phyloP scores from a whole-genome alignment of 2,113 vertebrate species.

The Pelvicachromis taeniatus region DNA sequence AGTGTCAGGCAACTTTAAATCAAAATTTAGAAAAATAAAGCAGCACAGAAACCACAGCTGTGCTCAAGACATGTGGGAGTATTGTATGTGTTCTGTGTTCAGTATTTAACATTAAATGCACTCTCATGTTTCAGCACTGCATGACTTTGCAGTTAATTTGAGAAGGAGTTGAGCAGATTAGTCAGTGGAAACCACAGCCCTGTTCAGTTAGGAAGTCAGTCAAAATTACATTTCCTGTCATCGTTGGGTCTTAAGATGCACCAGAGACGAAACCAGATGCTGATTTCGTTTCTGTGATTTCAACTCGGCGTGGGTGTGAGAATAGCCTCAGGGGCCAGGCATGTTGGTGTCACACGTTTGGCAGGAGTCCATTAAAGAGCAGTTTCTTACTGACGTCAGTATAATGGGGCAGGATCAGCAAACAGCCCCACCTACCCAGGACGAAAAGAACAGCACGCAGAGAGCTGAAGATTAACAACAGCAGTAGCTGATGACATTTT shows the following conservation, averaged over 20 bases:
- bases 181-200: not conserved
- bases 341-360: not conserved
- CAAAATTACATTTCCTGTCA: not conserved
- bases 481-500: not conserved
- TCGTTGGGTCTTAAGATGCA: not conserved
- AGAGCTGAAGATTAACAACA: not conserved
- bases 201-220: not conserved
- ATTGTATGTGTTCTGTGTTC: not conserved
- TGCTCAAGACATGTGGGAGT: not conserved
- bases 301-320: not conserved
- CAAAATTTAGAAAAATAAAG: not conserved
- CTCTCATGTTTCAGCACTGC: not conserved
- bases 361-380: not conserved
- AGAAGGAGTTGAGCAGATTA: not conserved
- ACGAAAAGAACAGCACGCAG: not conserved
- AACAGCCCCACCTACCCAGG: not conserved
- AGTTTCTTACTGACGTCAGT: not conserved
- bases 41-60: not conserved
- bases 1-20: not conserved
- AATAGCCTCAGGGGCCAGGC: not conserved
- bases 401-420: not conserved
- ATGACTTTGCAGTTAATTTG: not conserved
- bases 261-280: not conserved
- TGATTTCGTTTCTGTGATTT: not conserved
- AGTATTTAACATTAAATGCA: not conserved